These are phyloP conservation scores for Falco columbarius DNA, from an alignment of 2,797 vertebrate species.

Conservation along the genomic window DNA sequence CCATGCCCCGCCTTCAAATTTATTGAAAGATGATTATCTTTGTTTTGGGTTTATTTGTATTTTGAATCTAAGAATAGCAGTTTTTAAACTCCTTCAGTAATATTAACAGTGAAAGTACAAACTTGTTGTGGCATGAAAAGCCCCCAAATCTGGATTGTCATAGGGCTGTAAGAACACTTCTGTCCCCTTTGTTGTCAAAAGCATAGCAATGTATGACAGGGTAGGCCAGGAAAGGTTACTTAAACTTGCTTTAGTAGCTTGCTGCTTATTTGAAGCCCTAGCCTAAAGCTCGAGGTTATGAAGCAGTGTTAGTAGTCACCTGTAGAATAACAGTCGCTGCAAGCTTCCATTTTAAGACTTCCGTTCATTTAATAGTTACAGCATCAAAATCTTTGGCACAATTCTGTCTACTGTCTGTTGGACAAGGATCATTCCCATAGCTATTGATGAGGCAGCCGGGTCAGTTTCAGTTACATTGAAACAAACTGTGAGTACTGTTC, in stretches of 20 bases:
- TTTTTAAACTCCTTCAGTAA: background rate
- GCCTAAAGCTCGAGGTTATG: background rate
- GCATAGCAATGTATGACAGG: rapidly evolving
- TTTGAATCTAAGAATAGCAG: background rate
- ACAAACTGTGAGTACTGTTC: background rate
- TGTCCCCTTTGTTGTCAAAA: background rate
- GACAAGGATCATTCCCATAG: rapidly evolving
- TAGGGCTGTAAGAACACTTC: background rate
- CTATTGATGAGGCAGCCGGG: background rate
- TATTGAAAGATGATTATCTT: background rate
- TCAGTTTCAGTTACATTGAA: background rate
- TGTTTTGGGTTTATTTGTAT: background rate
- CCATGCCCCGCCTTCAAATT: no score
- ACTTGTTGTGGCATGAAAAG: background rate
- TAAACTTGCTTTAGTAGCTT: background rate
- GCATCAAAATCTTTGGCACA: background rate
- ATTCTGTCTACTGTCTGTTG: background rate
- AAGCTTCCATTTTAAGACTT: background rate
- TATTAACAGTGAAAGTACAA: background rate
- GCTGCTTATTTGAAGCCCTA: background rate
- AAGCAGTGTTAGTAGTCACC: background rate
- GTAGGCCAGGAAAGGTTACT: background rate
- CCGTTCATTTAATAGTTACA: background rate
- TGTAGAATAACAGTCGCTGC: background rate
- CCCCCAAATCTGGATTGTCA: background rate